Percentiles rank a stretch among this genome's conserved stretches.
phyloP scores from a whole-genome alignment of 2,113 vertebrate species.

The Paramisgurnus dabryanus region DNA sequence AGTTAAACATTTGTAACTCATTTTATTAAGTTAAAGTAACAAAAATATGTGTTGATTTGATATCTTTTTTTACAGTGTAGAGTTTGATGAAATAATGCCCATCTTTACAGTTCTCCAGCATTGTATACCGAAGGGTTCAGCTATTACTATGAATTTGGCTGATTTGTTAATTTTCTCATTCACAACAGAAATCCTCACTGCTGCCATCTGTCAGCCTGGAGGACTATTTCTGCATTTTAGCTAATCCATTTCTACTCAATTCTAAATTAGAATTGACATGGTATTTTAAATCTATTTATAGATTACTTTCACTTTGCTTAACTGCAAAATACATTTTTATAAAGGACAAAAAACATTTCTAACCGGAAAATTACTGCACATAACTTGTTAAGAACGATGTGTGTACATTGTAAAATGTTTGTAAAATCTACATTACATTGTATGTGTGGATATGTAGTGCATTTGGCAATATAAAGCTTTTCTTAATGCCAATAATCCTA shows the following conservation, averaged over 20 bases:
- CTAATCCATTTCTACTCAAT: background rate
- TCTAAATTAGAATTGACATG: background rate
- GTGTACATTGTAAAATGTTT: background rate
- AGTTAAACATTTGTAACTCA: too few relatives aligned
- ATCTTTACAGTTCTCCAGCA: too few relatives aligned
- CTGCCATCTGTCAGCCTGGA: constrained; percentile 26
- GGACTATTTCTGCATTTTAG: background rate
- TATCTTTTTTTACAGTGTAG: too few relatives aligned
- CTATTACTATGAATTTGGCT: background rate
- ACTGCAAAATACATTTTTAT: too few relatives aligned
- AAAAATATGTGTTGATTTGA: too few relatives aligned
- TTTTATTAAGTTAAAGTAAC: too few relatives aligned
- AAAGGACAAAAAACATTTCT: too few relatives aligned
- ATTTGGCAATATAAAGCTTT: background rate
- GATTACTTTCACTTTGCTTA: background rate
- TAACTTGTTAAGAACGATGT: background rate
- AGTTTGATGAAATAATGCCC: too few relatives aligned
- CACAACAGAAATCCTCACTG: background rate
- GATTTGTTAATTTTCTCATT: too few relatives aligned
- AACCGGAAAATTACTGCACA: too few relatives aligned
- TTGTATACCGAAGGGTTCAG: too few relatives aligned
- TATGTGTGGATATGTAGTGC: background rate
- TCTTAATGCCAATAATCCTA: background rate
- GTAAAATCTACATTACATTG: background rate
- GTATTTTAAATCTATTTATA: background rate